Conservation (phyloP, 2,797 vertebrate genomes). For the Dipus sagitta region DNA sequence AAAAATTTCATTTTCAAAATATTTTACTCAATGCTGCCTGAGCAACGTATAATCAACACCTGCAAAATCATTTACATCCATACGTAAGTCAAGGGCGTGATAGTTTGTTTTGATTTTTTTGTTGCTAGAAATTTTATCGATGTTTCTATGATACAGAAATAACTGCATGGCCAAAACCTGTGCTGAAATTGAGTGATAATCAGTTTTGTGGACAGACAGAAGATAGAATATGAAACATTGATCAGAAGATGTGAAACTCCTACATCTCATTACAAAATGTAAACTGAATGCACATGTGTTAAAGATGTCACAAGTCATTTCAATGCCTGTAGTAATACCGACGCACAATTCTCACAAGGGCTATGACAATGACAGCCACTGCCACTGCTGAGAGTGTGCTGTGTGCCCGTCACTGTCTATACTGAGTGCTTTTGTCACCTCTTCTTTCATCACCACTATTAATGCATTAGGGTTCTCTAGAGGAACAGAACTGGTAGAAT, state of each 20-base stretch:
- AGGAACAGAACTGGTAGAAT: too few relatives aligned
- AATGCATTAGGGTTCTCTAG: not conserved
- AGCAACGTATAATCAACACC: not conserved
- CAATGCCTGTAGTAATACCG: not conserved
- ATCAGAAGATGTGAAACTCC: slow-evolving; percentile 32
- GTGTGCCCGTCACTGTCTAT: not conserved
- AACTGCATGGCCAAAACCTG: slow-evolving; percentile 3
- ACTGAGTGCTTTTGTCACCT: not conserved
- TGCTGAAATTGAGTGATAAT: not conserved
- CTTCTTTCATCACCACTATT: not conserved
- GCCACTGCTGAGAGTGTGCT: slow-evolving; percentile 4
- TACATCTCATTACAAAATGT: slow-evolving; percentile 22
- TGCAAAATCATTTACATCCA: slow-evolving; percentile 17
- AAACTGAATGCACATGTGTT: slow-evolving; percentile 52
- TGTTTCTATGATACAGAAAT: slow-evolving; percentile 54
- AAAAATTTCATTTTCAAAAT: slow-evolving; percentile 52
- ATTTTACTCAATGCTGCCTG: not conserved
- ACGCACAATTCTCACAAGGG: not conserved
- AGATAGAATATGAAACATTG: slow-evolving; percentile 30
- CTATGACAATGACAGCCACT: not conserved
- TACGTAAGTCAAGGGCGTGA: not conserved
- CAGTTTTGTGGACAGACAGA: slow-evolving; percentile 34
- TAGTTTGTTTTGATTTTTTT: slow-evolving; percentile 3
- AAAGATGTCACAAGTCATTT: not conserved
- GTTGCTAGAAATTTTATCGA: not conserved